phyloP scores from a whole-genome alignment of 2,113 vertebrate genomes.

The Ursus arctos region DNA sequence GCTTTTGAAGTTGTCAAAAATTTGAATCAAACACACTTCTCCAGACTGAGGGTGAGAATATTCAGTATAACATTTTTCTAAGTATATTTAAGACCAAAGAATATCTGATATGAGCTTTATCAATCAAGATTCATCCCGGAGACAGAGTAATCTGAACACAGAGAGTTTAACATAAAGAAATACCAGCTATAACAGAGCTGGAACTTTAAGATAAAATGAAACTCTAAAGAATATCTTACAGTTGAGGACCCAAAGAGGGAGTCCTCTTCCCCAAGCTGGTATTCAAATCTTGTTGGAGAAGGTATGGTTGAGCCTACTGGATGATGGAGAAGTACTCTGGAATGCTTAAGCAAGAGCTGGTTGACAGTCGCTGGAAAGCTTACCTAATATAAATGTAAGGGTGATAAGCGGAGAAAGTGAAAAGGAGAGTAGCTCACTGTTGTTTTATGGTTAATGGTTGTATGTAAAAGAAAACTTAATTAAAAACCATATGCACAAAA shows the following conservation, averaged over 20 bases:
- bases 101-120: not conserved
- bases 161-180: not conserved
- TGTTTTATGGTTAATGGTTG: not conserved
- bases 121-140: not conserved
- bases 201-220: slow-evolving; percentile 11
- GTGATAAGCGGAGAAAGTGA: not conserved
- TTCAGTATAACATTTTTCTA: not conserved
- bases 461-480: not conserved
- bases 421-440: not conserved
- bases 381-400: not conserved
- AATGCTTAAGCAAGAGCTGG: not conserved
- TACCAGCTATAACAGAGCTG: not conserved
- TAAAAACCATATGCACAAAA: not conserved
- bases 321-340: not conserved
- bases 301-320: not conserved
- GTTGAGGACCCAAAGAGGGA: not conserved
- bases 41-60: not conserved
- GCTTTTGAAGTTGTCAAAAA: not conserved
- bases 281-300: not conserved
- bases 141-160: not conserved
- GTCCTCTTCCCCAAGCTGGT: fast-evolving
- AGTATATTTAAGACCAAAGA: not conserved
- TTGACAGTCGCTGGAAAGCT: not conserved
- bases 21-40: not conserved
- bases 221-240: not conserved